Percentiles rank a stretch among this genome's conserved stretches.
Conservation (phyloP, 2,888 invertebrate genomes). For the Nemotelus nigrinus region DNA sequence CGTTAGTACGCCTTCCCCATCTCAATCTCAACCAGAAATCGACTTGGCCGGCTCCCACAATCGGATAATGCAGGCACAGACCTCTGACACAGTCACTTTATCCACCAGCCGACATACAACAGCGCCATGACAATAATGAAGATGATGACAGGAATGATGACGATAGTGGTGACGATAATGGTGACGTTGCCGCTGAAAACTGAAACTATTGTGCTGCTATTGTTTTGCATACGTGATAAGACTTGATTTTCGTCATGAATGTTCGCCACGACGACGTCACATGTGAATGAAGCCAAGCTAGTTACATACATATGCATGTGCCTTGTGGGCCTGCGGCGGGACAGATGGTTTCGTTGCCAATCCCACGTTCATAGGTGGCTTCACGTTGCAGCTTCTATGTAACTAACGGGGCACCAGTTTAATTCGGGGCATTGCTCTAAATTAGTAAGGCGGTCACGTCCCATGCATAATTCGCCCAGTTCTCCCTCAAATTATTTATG, state of each 20-base stretch:
- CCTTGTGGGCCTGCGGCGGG: background rate
- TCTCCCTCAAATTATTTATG: conserved; percentile 28
- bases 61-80: no score
- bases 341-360: background rate
- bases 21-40: no score
- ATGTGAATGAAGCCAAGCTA: background rate
- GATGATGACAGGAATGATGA: background rate
- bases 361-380: background rate
- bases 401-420: conserved; percentile 2
- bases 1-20: no score
- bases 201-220: background rate
- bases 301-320: background rate
- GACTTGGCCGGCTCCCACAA: no score
- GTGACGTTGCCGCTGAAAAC: background rate
- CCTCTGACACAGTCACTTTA: no score
- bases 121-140: background rate
- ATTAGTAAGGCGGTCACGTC: conserved; percentile 39
- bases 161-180: background rate
- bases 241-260: background rate
- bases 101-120: no score
- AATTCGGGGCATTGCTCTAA: conserved; percentile 32
- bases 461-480: conserved; percentile 35
- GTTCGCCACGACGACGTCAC: background rate
- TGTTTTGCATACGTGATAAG: conserved; percentile 16
- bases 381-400: background rate